Conservation (phyloP, 2,113 vertebrate genomes). For the Seriola dumerili region DNA sequence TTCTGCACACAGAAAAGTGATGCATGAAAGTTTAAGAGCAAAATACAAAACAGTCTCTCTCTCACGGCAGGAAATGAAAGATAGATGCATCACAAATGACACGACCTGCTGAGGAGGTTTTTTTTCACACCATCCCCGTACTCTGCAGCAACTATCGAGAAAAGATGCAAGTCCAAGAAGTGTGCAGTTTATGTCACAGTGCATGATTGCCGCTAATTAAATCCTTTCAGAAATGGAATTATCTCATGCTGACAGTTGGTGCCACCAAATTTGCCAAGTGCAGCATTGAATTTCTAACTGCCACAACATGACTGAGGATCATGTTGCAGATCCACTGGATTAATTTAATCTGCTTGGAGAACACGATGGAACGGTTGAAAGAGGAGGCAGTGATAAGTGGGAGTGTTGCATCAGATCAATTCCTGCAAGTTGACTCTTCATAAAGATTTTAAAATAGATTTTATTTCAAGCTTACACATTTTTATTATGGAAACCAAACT, state of each 20-base stretch:
- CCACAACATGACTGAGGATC: conserved; percentile 15
- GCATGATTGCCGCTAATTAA: conserved; percentile 63
- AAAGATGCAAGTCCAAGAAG: conserved; percentile 37
- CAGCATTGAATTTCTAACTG: conserved; percentile 33
- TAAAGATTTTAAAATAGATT: background rate
- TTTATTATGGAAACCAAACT: too few relatives aligned
- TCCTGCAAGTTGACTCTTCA: conserved; percentile 14
- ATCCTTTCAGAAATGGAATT: conserved; percentile 58
- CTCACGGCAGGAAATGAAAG: conserved; percentile 29
- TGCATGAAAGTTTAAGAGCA: conserved; percentile 46
- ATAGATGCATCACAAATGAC: conserved; percentile 44
- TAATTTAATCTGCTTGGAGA: conserved; percentile 37
- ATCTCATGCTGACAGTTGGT: conserved; percentile 70
- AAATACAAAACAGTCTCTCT: conserved; percentile 50
- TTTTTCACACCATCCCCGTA: background rate
- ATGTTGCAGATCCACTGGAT: conserved; percentile 6
- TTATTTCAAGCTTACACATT: background rate
- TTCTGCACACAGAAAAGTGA: conserved; percentile 11
- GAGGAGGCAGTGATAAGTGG: conserved; percentile 19
- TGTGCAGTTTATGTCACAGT: conserved; percentile 52
- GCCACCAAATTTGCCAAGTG: conserved; percentile 43
- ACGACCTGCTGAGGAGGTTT: conserved; percentile 45
- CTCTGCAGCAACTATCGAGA: conserved; percentile 23
- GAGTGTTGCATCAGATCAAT: conserved; percentile 34
- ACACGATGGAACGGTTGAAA: conserved; percentile 10